A percentile compares a stretch with the other conserved stretches of the same genome.
phyloP scores from a whole-genome alignment of 2,113 vertebrate genomes.

The Tapirus terrestris region DNA sequence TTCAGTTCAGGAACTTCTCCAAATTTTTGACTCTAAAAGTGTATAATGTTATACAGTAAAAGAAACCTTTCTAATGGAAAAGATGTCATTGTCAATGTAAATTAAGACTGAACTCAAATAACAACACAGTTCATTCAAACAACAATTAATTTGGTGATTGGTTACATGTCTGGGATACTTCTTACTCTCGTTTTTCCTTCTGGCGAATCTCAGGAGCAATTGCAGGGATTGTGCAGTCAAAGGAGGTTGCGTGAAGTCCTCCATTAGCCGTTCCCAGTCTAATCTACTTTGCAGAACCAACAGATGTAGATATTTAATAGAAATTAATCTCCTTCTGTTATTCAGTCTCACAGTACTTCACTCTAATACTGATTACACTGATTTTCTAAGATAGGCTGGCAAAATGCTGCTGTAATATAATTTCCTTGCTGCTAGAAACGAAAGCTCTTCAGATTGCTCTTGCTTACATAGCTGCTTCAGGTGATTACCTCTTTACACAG shows the following conservation, averaged over 20 bases:
- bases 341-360: slow-evolving; percentile 61
- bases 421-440: slow-evolving; percentile 65
- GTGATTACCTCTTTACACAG: slow-evolving; percentile 76
- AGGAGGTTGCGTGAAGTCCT: slow-evolving; percentile 30
- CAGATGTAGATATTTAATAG: slow-evolving; percentile 60
- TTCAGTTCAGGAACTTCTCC: slow-evolving; percentile 14
- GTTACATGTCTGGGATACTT: background rate
- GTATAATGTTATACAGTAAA: background rate
- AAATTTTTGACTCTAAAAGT: background rate
- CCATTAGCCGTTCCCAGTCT: background rate
- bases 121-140: background rate
- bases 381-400: slow-evolving; percentile 43
- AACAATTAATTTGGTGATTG: background rate
- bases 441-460: slow-evolving; percentile 66
- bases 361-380: slow-evolving; percentile 66
- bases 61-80: background rate
- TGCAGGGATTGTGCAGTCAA: background rate
- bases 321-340: slow-evolving; percentile 68
- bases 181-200: background rate
- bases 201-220: background rate
- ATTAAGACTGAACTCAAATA: slow-evolving; percentile 47
- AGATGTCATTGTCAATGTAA: background rate
- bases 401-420: slow-evolving; percentile 65
- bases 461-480: slow-evolving; percentile 72
- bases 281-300: slow-evolving; percentile 39